Conservation (phyloP, 2,113 vertebrate genomes). For the Myiagra hebetior region DNA sequence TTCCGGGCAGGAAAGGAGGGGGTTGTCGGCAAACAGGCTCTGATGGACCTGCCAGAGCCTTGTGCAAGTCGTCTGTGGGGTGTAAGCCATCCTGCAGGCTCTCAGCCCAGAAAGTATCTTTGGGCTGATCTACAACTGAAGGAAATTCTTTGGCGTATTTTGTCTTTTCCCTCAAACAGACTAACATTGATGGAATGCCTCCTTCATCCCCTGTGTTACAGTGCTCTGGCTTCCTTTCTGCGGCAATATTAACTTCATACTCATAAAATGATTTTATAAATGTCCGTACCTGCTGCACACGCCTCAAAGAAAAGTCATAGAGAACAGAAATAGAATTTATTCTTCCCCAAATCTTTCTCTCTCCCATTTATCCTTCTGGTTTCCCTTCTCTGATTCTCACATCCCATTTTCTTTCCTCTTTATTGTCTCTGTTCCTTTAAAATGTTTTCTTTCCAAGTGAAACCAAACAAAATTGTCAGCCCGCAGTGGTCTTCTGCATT, state of each 20-base stretch:
- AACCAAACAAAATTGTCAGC: not conserved
- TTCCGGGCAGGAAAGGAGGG: not conserved
- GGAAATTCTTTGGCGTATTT: not conserved
- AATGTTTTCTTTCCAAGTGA: not conserved
- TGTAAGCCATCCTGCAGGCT: not conserved
- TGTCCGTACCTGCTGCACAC: not conserved
- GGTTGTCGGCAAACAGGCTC: not conserved
- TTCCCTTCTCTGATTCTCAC: not conserved
- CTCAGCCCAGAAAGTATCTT: not conserved
- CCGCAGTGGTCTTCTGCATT: not conserved
- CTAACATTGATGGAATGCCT: not conserved
- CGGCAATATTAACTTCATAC: not conserved
- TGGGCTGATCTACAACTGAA: not conserved
- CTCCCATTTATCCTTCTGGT: not conserved
- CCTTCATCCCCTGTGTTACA: not conserved
- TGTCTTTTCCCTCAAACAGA: not conserved
- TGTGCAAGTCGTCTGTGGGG: fast-evolving
- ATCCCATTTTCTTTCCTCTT: not conserved
- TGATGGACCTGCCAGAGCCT: not conserved
- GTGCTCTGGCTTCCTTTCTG: not conserved
- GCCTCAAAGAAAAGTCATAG: not conserved
- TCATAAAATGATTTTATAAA: not conserved
- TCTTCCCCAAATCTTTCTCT: not conserved
- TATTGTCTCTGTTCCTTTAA: not conserved
- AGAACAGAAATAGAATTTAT: not conserved